Conservation (phyloP, 2,888 invertebrate genomes). For the Caenorhabditis macrosperma region DNA sequence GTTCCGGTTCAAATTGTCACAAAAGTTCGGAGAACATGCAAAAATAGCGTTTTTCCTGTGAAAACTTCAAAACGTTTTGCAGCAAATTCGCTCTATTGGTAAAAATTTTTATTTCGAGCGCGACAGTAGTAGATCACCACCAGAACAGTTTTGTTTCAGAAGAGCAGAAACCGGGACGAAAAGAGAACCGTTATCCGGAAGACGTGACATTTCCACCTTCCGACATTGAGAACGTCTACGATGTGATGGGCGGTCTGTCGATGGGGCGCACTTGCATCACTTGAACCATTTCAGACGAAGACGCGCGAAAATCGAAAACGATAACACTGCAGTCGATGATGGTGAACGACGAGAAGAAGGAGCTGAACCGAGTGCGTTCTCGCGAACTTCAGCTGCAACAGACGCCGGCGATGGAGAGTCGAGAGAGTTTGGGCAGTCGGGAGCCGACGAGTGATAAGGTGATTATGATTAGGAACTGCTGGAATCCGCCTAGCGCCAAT, state of each 20-base stretch:
- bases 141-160: slow-evolving; percentile 29
- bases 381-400: background rate
- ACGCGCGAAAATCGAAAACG: slow-evolving; percentile 23
- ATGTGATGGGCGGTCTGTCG: slow-evolving; percentile 39
- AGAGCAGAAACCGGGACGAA: slow-evolving; percentile 19
- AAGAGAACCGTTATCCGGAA: slow-evolving; percentile 51
- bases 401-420: background rate
- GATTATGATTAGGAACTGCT: no score
- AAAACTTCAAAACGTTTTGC: no score
- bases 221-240: slow-evolving; percentile 51
- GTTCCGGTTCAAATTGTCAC: no score
- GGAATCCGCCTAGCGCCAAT: no score
- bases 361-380: background rate
- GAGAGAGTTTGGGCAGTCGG: background rate
- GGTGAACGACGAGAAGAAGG: background rate
- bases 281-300: slow-evolving; percentile 39
- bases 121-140: background rate
- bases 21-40: no score
- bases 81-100: no score
- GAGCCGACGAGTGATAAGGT: background rate
- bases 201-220: slow-evolving; percentile 55
- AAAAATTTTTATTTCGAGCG: background rate
- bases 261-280: background rate
- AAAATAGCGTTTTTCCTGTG: no score
- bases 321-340: slow-evolving; percentile 1